Evolutionary conservation across 2,888 invertebrate species (phyloP), one percentile per base, ranked within the genome.

Genomic region (Pecten maximus): DNA sequence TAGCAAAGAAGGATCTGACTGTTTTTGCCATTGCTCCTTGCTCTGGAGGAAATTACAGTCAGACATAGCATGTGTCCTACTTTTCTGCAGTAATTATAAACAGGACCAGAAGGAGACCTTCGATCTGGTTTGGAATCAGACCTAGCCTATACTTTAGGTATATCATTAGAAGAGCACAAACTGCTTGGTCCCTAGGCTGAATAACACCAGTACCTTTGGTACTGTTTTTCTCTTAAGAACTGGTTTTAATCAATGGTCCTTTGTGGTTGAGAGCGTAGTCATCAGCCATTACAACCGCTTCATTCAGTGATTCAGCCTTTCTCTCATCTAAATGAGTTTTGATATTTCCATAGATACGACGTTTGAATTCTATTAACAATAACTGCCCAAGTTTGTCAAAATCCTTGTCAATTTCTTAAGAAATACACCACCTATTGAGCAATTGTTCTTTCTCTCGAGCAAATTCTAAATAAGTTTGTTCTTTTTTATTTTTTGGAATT

Each of bases 391-490:
- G 50, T 2, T 88, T 90, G 23, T 91, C 89, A 91, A 48, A 92
- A 35, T 90, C 50, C 54, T 48, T 88, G 35, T 74, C 90, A 88
- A 88, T 39, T 35, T 90, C 54, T 35, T 87, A 87, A 10, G 87
- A 88, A n/a, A 48, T 39, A 88, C 90, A 90, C 91, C 92, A 93
- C 40, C 88, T 88, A 40, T 91, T 54, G 89, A 91, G 92, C 15
- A 90, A 50, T 50, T 86, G 86, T 87, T 91, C 90, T 44, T 92
- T 92, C 44, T 92, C 90, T 88, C 91, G 88, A 23, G 91, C 92
- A 92, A n/a, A 91, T 87, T 93, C 91, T 15, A 91, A 89, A 90
- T 89, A 90, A 44, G 92, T 92, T 89, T 92, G 88, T 60, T 50
- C 54, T n/a, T n/a, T n/a, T n/a, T n/a, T n/a, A n/a, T 16, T 91